phyloP scores from a whole-genome alignment of 2,888 invertebrate genomes.

The Melanostoma scalare region DNA sequence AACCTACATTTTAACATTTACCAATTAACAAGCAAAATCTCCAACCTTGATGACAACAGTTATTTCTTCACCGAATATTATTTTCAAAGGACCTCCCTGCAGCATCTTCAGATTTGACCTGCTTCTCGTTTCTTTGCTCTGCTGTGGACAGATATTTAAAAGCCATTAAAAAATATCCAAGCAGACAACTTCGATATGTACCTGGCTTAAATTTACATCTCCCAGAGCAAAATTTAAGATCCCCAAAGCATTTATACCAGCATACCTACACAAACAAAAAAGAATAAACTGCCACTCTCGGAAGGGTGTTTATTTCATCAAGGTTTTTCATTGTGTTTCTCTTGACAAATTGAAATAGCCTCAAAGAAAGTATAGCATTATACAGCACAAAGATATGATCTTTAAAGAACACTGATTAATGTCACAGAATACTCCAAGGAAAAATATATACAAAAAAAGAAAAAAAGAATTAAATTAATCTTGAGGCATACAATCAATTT shows the following conservation, averaged over 20 bases:
- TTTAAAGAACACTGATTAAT: not conserved
- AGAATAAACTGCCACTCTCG: not conserved
- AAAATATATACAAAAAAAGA: not conserved
- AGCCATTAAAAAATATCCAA: too few relatives aligned
- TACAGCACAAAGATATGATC: not conserved
- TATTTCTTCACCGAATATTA: too few relatives aligned
- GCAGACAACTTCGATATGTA: too few relatives aligned
- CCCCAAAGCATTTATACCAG: not conserved
- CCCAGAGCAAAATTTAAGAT: not conserved
- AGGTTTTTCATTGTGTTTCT: not conserved
- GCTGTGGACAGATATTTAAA: too few relatives aligned
- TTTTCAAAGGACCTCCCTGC: too few relatives aligned
- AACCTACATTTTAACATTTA: too few relatives aligned
- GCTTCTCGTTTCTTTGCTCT: too few relatives aligned
- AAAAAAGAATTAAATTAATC: not conserved
- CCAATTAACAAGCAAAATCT: too few relatives aligned
- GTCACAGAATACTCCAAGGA: not conserved
- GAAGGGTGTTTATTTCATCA: not conserved
- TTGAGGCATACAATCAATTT: constrained; percentile 2
- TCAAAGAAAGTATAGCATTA: constrained; percentile 8
- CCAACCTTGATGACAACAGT: too few relatives aligned
- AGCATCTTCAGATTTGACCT: too few relatives aligned
- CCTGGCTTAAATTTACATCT: too few relatives aligned
- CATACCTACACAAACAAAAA: not conserved
- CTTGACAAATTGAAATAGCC: constrained; percentile 21